phyloP scores from a whole-genome alignment of 2,888 invertebrate genomes.

The Abscondita cerata region DNA sequence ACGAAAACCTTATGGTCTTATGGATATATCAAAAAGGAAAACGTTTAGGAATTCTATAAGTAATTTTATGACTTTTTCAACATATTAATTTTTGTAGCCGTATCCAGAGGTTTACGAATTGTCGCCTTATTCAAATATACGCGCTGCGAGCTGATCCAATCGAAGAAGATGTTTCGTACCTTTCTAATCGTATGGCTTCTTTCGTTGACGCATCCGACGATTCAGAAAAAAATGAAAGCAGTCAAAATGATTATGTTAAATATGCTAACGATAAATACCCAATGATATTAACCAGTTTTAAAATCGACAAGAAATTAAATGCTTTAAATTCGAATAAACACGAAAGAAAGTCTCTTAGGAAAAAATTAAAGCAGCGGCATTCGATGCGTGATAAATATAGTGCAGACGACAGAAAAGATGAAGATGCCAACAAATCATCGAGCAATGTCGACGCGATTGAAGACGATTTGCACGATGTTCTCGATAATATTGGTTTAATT shows the following conservation, averaged over 20 bases:
- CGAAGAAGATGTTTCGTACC: not conserved
- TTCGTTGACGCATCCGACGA: too few relatives aligned
- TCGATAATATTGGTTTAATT: conserved; percentile 43
- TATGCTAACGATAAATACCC: conserved; percentile 35
- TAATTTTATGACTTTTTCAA: too few relatives aligned
- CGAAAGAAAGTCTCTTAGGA: not conserved
- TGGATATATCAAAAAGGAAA: too few relatives aligned
- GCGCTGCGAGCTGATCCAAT: conserved; percentile 10
- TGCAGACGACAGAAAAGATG: not conserved
- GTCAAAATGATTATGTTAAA: conserved; percentile 4
- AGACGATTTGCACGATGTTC: conserved; percentile 41
- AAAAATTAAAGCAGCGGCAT: not conserved
- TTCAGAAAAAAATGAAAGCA: conserved; percentile 12
- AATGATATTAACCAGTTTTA: conserved; percentile 35
- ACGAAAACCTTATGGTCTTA: too few relatives aligned
- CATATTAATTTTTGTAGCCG: too few relatives aligned
- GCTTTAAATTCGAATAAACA: not conserved
- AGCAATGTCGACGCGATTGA: conserved; percentile 43
- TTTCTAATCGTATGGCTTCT: not conserved
- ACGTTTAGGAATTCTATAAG: too few relatives aligned
- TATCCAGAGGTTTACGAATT: conserved; percentile 24
- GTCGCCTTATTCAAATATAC: conserved; percentile 10
- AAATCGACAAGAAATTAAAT: conserved; percentile 14
- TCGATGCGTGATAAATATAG: not conserved
- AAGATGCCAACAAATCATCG: conserved; percentile 12